Evolutionary conservation across 2,797 vertebrate species (phyloP).

Genomic region (Hylomyscus alleni): DNA sequence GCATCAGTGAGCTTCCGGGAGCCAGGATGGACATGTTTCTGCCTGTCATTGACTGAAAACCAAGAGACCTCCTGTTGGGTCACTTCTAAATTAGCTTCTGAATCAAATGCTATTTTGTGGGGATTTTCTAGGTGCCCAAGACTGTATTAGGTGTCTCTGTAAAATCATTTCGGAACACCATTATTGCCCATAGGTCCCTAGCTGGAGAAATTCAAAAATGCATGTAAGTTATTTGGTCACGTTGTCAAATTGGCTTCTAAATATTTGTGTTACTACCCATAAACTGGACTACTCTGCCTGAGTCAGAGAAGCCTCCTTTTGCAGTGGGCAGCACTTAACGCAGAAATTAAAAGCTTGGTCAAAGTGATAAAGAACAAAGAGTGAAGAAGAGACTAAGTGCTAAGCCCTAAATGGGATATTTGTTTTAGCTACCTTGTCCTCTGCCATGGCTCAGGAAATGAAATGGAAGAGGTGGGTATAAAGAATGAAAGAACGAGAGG

Average conservation of each 20-base stretch:
- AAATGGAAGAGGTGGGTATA: not conserved
- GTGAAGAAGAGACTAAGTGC: not conserved
- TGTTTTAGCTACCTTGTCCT: not conserved
- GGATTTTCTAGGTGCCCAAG: not conserved
- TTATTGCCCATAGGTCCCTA: not conserved
- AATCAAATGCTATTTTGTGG: not conserved
- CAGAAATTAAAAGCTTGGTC: not conserved
- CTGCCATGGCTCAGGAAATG: not conserved
- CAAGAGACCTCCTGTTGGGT: not conserved
- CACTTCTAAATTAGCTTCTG: not conserved
- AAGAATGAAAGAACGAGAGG: not conserved
- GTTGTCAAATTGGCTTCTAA: not conserved
- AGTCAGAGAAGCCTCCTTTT: not conserved
- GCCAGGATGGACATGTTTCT: not conserved
- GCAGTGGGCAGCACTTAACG: not conserved
- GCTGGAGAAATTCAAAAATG: not conserved
- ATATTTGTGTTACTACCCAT: not conserved
- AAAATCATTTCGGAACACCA: slow-evolving; percentile 52
- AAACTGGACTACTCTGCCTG: not conserved
- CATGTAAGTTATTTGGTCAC: not conserved
- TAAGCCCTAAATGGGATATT: not conserved
- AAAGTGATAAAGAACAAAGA: not conserved
- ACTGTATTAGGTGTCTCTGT: not conserved
- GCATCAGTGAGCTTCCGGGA: not conserved
- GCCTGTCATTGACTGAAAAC: not conserved